Conservation (phyloP, 2,888 invertebrate species). For the Chironomus tentans region DNA sequence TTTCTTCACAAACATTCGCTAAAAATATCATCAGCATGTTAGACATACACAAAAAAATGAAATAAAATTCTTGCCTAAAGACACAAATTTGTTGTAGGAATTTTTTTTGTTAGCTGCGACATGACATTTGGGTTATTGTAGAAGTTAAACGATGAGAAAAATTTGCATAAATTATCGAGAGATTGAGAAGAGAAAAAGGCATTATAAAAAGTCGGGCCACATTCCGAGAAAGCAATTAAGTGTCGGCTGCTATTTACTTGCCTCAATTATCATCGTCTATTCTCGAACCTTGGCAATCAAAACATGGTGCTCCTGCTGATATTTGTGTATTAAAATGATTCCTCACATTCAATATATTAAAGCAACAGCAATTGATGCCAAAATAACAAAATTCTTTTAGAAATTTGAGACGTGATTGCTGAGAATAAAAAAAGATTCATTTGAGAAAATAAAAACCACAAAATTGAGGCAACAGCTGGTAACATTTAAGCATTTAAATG, state of each 20-base stretch:
- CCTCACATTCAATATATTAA: background rate
- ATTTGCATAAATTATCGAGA: conserved; percentile 1
- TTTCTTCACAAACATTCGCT: too few relatives aligned
- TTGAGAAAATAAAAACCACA: background rate
- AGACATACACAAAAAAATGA: background rate
- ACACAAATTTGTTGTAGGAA: background rate
- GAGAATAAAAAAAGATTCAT: background rate
- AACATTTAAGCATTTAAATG: background rate
- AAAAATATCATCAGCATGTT: background rate
- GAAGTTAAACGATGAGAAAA: background rate
- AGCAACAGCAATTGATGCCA: background rate
- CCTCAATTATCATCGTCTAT: conserved; percentile 4
- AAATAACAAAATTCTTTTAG: background rate
- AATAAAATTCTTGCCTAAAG: background rate
- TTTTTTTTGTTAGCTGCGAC: background rate
- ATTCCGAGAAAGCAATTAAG: conserved; percentile 10
- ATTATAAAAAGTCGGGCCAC: background rate
- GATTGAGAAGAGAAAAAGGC: background rate
- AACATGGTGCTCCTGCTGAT: background rate
- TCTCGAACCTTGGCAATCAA: background rate
- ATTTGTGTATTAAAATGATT: background rate
- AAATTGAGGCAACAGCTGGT: conserved; percentile 13
- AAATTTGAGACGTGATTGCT: background rate
- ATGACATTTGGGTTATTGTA: background rate
- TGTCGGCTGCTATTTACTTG: conserved; percentile 8